Percentiles rank a stretch among this genome's conserved stretches.
Conservation (phyloP, 1,140 invertebrate genomes). For the Amyelois transitella region DNA sequence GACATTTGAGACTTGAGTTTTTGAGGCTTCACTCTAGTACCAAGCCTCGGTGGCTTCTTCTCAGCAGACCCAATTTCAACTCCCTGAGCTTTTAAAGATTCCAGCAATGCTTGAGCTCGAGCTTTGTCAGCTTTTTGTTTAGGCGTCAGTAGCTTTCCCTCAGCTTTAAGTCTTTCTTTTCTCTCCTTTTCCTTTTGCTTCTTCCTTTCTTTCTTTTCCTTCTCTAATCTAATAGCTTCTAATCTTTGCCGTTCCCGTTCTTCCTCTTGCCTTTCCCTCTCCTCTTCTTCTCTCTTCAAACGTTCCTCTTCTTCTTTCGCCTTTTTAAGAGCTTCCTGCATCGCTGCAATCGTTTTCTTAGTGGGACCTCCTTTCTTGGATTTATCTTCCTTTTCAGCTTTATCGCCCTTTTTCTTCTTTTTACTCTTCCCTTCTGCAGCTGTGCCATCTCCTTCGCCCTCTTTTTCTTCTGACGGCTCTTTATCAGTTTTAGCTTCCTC, state of each 20-base stretch:
- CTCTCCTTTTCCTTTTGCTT: conserved; percentile 97
- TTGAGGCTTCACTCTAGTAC: conserved; percentile 82
- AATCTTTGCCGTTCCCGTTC: conserved; percentile 82
- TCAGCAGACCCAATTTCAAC: conserved; percentile 77
- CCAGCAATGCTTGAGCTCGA: conserved; percentile 89
- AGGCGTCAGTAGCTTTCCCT: conserved; percentile 94
- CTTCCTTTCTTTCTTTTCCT: conserved; percentile 91
- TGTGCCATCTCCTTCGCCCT: conserved; percentile 40
- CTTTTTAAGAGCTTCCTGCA: conserved; percentile 91
- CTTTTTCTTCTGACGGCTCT: conserved; percentile 53
- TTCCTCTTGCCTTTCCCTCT: conserved; percentile 83
- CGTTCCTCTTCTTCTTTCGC: conserved; percentile 94
- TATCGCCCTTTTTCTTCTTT: conserved; percentile 71
- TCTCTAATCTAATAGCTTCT: conserved; percentile 86
- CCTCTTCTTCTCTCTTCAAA: conserved; percentile 85
- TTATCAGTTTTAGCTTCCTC: conserved; percentile 42
- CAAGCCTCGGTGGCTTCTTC: conserved; percentile 80
- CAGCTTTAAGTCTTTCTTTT: conserved; percentile 93
- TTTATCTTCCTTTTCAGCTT: conserved; percentile 70
- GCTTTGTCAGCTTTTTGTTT: conserved; percentile 94
- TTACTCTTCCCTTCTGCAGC: conserved; percentile 74
- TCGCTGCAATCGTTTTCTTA: conserved; percentile 87
- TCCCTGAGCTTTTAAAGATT: conserved; percentile 90
- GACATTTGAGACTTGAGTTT: conserved; percentile 80
- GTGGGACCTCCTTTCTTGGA: conserved; percentile 79